These are phyloP conservation scores for Acrocephalus scirpaceus DNA, from an alignment of 2,797 vertebrate species.

Conservation along the genomic window DNA sequence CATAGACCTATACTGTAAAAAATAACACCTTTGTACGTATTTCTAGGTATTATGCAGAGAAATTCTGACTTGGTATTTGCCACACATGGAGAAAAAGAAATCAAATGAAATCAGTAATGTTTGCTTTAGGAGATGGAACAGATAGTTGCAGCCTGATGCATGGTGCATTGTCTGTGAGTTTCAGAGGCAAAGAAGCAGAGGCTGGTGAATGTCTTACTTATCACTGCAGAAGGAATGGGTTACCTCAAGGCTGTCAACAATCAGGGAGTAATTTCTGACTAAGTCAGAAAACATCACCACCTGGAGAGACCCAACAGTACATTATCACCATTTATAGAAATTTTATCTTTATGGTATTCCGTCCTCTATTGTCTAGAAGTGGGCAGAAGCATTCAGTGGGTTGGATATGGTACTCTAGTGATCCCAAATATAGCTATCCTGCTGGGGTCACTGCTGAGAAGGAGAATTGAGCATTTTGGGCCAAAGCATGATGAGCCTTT, in stretches of 20 bases:
- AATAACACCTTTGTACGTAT: fast-evolving
- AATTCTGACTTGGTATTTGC: neutral
- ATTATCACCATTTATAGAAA: slow-evolving; percentile 40
- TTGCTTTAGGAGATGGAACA: neutral
- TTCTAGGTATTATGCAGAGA: neutral
- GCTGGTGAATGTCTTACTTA: slow-evolving; percentile 25
- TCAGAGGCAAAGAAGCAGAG: neutral
- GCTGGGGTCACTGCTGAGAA: slow-evolving; percentile 51
- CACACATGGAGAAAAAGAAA: neutral
- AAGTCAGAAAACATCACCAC: slow-evolving; percentile 35
- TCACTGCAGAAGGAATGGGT: neutral
- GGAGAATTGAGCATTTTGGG: slow-evolving; percentile 32
- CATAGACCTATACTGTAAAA: neutral
- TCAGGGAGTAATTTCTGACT: slow-evolving; percentile 46
- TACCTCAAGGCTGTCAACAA: slow-evolving; percentile 63
- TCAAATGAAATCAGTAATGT: neutral
- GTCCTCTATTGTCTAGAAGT: slow-evolving; percentile 32
- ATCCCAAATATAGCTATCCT: slow-evolving; percentile 34
- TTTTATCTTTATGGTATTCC: slow-evolving; percentile 18
- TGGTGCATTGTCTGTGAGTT: neutral
- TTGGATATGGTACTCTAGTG: neutral
- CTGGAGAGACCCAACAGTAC: slow-evolving; percentile 24
- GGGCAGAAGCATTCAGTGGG: slow-evolving; percentile 32
- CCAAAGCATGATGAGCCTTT: slow-evolving; percentile 24
- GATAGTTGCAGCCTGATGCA: neutral